Percentiles rank a stretch among this genome's conserved stretches.
phyloP scores from a whole-genome alignment of 2,797 vertebrate species.

The Lagodon rhomboides region DNA sequence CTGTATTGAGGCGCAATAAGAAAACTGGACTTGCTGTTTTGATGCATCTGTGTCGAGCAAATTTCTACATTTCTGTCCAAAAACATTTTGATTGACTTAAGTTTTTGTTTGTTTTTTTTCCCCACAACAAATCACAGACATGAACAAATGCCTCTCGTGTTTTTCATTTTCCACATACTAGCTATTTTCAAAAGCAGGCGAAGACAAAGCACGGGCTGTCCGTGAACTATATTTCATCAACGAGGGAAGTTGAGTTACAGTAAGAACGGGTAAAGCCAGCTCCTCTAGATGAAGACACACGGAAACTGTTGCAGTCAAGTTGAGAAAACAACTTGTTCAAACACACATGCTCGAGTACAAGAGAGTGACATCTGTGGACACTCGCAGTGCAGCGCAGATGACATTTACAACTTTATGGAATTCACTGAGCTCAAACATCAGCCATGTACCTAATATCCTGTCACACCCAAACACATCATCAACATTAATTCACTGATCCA shows the following conservation, averaged over 20 bases:
- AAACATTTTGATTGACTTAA: neutral
- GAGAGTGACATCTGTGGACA: neutral
- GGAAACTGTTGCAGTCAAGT: neutral
- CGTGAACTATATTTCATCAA: neutral
- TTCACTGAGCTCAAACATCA: neutral
- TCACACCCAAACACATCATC: neutral
- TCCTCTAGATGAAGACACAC: conserved; percentile 37
- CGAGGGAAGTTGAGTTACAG: neutral
- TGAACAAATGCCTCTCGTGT: conserved; percentile 9
- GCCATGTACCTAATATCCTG: neutral
- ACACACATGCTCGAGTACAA: neutral
- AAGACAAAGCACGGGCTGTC: neutral
- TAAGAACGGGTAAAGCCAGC: conserved; percentile 67
- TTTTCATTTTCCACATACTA: conserved; percentile 46
- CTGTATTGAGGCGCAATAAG: neutral
- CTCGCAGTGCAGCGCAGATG: neutral
- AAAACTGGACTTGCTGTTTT: neutral
- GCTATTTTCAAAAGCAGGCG: conserved; percentile 22
- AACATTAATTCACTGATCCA: neutral
- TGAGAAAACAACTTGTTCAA: conserved; percentile 3
- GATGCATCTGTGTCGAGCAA: neutral
- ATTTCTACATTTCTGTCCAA: neutral
- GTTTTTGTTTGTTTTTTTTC: too few relatives aligned
- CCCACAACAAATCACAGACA: neutral
- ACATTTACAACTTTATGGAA: neutral